Evolutionary conservation across 2,113 vertebrate species (phyloP), one percentile per base, ranked within the genome.

Genomic region (Malurus melanocephalus): DNA sequence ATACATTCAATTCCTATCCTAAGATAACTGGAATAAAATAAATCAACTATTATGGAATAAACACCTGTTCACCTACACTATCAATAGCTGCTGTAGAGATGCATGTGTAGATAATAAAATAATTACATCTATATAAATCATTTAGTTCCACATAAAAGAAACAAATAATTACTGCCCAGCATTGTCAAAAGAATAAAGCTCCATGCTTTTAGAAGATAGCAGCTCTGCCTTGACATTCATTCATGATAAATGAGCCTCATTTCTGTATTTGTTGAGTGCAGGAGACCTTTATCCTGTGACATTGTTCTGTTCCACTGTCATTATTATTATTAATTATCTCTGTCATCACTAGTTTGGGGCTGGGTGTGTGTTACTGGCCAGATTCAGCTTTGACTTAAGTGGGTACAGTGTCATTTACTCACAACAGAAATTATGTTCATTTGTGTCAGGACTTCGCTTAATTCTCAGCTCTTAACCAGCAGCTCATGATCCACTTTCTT

Each of bases 211-310:
- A 71, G 88, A 82, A 91, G 76, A 57, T 32, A 85, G 61, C 33
- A 80, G 49, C 94, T 88, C 61, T 91, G 38, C 87, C 75, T 91
- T 13, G 2, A 90, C 85, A 90, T 85, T 93, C 87, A 82, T 95
- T 94, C 87, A 73, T 95, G 94, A 95, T 93, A 96, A 96, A 96
- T 93, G 94, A 96, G 84, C 85, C 80, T 91, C 88, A 87, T 94
- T 96, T 95, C 77, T 93, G 90, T 86, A 83, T 95, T 92, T 88
- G 79, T 82, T 88, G 88, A 93, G 87, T 1, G 1, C 82, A 89
- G 90, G 69, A 94, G 85, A 95, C 92, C 88, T 96, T 96, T 94
- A 91, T 94, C 67, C 82, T 80, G 85, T 86, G 93, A 89, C 93
- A 92, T 74, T 91, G 85, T 93, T 94, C 85, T 87, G 61, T 93